Evolutionary conservation across 2,113 vertebrate species (phyloP), one percentile per base, ranked within the genome.

Genomic region (Pungitius pungitius): DNA sequence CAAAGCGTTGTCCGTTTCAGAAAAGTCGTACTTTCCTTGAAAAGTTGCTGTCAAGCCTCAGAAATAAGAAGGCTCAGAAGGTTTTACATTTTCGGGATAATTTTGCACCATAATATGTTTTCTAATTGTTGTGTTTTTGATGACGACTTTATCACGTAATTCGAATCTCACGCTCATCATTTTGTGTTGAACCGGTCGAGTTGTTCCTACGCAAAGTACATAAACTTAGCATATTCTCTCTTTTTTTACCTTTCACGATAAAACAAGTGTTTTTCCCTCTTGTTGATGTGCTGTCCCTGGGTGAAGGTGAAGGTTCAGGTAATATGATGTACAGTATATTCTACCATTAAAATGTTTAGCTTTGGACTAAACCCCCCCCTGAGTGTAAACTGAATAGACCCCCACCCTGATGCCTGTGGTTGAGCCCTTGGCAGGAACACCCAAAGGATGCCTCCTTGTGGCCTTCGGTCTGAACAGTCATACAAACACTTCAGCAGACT

Each of bases 371-470:
- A 80, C 86, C 74, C 71, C 20, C 54, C 87, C 87, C 88, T 77
- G 86, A 91, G 86, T 75, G 75, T 87, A 70, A 89, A 80, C 49
- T 81, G 62, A 79, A 78, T 62, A 14, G 30, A 57, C 76, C 77
- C 45, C 10, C 72, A 40, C 60, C 85, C 51, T 5, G 30, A 61
- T 20, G 47, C 77, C 76, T 33, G 37, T 73, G 43, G 57, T 8
- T 71, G 40, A 89, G 89, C 88, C 87, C 86, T 89, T 88, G 70
- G 70, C 17, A 37, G 62, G 47, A 40, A 68, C 80, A 69, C 85
- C 80, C 78, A 57, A 24, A 33, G 33, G 62, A 69, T 24, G 9
- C 70, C 59, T 79, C 78, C 79, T 43, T 54, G 24, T 13, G 79
- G 85, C 76, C 72, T 63, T 75, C 56, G 39, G 75, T 60, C 68